Base-by-base conservation (phyloP, 1,140 invertebrate genomes). In the Heliconius congener region DNA sequence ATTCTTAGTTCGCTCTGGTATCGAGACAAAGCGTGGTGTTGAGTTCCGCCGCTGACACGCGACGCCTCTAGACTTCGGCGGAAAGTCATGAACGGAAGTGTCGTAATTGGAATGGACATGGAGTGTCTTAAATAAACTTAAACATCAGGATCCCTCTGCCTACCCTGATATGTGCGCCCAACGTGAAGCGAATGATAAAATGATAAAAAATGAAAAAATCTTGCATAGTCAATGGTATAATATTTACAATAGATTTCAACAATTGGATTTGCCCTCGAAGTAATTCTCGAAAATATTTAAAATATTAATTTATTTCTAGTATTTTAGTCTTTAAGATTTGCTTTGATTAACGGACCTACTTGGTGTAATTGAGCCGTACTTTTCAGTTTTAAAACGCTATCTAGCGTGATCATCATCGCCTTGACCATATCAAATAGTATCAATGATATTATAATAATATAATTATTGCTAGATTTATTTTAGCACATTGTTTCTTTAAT, bases 361-460 rank as follows among this genome's bases (percentile, higher is more conserved):
- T 66, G 11, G 11, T 66, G 27, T 66, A 11, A 66, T 66, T 66
- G 23, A 66, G 60, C 9, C 27, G 27, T 66, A 18, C 42, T 74
- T 42, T 73, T 37, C 37, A 42, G 57, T 55, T 70, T 76, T 52
- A 16, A 42, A 80, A 73, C 52, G 52, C 46, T 66, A 57, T 34
- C 3, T 80, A 37, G 79, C 79, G 79, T 81, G 79, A 46, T 34
- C 46, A 55, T 71, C 60, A 27, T 79, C 60, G 55, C 81, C 81
- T 82, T 79, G 77, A 79, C 71, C 55, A 60, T 52, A 77, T 16
- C 75, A 46, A 76, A 76, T 27, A 66, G 37, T 39, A 76, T 76
- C 74, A 74, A 50, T 39, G 52, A 55, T 55, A 57, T 23, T 1
- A 19, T 37, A 37, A 37, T 37, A 37, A 37, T 18, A 52, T 52